Evolutionary conservation across 2,888 invertebrate genomes (phyloP), one percentile per base, ranked within the genome.

Genomic region (Pristionchus mayeri): DNA sequence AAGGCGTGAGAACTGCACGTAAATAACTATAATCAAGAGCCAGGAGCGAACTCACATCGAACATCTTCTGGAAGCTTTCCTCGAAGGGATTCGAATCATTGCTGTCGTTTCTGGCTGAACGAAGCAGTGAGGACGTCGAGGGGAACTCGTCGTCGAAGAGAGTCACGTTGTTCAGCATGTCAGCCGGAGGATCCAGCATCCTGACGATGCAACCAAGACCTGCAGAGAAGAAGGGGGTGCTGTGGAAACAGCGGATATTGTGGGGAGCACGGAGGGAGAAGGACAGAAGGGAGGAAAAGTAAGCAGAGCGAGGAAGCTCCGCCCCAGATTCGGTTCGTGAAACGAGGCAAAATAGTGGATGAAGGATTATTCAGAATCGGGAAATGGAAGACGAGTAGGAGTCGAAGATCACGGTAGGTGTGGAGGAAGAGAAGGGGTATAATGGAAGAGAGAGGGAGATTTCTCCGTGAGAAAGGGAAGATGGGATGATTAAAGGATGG

Each of bases 141-240:
- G 24, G 71, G n/a, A 44, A n/a, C 40, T 71, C 71, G 21, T 44
- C 71, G 40, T 71, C 71, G 44, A 71, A 63, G 21, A 63, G 40
- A 71, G 71, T 40, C 71, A n/a, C 71, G 24, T 71, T 71, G 40
- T 16, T 40, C n/a, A 71, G 40, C 40, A 71, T 71, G 24, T 2
- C 40, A 24, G 24, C 4, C 11, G 57, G 30, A 18, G 63, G 44
- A 44, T 44, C 44, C 44, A 44, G 44, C 6, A 6, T 44, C 44
- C 7, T 6, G 44, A 6, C 13, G 44, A 44, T 44, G 7, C 7
- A 44, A 44, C 44, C 44, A 44, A 6, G 44, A 9, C 44, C 7
- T 44, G 44, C 44, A 44, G 44, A 44, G 44, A 44, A 44, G 44
- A 44, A n/a, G n/a, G n/a, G n/a, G n/a, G n/a, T n/a, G n/a, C n/a